Evolutionary conservation across 2,113 vertebrate species (phyloP).

Genomic region (Tricholaema leucomelas): DNA sequence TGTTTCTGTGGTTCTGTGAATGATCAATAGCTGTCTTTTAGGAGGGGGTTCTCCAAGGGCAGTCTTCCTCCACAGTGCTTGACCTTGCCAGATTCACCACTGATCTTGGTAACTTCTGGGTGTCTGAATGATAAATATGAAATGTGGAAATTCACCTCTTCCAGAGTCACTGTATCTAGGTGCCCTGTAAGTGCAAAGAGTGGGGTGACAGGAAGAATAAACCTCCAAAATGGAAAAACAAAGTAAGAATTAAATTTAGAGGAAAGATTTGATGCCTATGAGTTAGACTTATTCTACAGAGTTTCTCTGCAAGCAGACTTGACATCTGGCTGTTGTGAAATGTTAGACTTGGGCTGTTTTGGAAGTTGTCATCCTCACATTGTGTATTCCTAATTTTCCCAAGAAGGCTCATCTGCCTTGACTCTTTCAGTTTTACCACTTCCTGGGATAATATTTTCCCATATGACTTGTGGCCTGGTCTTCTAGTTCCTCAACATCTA

Average conservation of each 20-base stretch:
- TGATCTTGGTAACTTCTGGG: not conserved
- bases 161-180: not conserved
- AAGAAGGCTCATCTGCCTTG: conserved; percentile 24
- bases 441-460: conserved; percentile 14
- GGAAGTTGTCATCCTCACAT: conserved; percentile 17
- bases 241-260: not conserved
- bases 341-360: not conserved
- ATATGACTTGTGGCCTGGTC: not conserved
- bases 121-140: not conserved
- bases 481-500: not conserved
- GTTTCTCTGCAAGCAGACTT: not conserved
- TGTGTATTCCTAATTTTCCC: conserved; percentile 9
- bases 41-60: not conserved
- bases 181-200: not conserved
- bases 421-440: conserved; percentile 31
- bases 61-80: not conserved
- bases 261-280: not conserved
- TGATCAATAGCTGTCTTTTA: not conserved
- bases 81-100: not conserved
- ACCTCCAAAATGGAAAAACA: not conserved
- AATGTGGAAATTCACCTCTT: not conserved
- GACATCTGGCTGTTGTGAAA: conserved; percentile 26
- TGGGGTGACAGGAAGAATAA: not conserved
- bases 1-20: not conserved
- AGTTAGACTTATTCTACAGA: not conserved